phyloP scores from a whole-genome alignment of 1,140 invertebrate genomes.

The Brachionus asplanchnoidis region DNA sequence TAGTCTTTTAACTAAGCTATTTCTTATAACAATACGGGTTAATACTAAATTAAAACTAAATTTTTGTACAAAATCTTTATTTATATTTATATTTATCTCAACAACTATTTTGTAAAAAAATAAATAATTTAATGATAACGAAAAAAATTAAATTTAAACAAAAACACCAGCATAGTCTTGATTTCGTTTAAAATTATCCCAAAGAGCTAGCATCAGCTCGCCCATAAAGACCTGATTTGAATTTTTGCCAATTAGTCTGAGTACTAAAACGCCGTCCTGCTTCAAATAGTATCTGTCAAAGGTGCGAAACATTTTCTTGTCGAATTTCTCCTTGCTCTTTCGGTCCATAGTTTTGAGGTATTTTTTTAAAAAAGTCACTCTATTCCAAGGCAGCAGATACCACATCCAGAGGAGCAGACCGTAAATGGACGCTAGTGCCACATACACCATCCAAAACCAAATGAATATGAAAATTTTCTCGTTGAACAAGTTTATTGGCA shows the following conservation, averaged over 20 bases:
- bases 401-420: constrained; percentile 53
- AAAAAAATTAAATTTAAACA: constrained; percentile 20
- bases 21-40: neutral
- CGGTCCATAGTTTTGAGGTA: constrained; percentile 57
- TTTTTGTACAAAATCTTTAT: neutral
- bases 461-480: constrained; percentile 62
- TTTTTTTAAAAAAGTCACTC: constrained; percentile 55
- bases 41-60: neutral
- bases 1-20: too few relatives aligned
- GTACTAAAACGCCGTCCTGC: constrained; percentile 60
- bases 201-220: constrained; percentile 58
- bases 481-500: constrained; percentile 62
- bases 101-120: neutral
- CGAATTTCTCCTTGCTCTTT: constrained; percentile 49
- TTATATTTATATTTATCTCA: neutral
- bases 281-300: constrained; percentile 60
- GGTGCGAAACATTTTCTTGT: constrained; percentile 50
- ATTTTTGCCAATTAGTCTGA: constrained; percentile 60
- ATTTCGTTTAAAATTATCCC: constrained; percentile 46
- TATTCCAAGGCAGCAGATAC: constrained; percentile 45
- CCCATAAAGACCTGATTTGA: constrained; percentile 60
- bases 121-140: neutral
- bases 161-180: constrained; percentile 42
- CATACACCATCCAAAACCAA: constrained; percentile 62
- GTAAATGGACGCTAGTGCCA: constrained; percentile 57